Conservation (phyloP, 2,797 vertebrate genomes). For the Pyrocephalus nanus region DNA sequence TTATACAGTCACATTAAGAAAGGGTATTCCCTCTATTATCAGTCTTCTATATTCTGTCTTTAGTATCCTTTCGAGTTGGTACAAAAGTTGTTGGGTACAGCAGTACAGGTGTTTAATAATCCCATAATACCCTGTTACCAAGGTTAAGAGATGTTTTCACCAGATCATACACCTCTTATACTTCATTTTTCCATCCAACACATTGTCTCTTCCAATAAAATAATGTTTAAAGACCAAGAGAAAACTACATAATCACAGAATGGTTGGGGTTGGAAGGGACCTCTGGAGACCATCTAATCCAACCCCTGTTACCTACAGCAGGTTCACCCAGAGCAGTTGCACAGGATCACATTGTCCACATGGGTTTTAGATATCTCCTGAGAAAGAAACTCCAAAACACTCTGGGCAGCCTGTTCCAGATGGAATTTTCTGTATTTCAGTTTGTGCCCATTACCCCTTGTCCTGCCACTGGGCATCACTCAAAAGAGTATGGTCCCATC, state of each 20-base stretch:
- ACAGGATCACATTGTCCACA: neutral
- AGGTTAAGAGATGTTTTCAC: neutral
- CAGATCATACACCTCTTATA: neutral
- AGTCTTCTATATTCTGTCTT: neutral
- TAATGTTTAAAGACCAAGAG: neutral
- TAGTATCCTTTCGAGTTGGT: neutral
- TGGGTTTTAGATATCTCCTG: neutral
- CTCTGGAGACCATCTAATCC: neutral
- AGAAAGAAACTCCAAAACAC: neutral
- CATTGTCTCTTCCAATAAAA: neutral
- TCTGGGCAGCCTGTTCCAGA: neutral
- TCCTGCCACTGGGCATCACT: neutral
- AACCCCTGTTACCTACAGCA: neutral
- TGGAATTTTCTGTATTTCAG: neutral
- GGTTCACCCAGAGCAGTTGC: neutral
- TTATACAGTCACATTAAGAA: neutral
- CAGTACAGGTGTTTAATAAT: neutral
- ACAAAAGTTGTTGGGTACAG: neutral
- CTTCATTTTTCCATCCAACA: neutral
- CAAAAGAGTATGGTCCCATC: neutral
- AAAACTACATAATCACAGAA: neutral
- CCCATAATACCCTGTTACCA: fast-evolving
- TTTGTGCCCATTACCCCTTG: neutral
- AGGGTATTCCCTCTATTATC: neutral
- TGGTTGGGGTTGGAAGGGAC: neutral